These are phyloP conservation scores for Coregonus clupeaformis DNA, from an alignment of 2,113 vertebrate genomes.

Conservation along the genomic window DNA sequence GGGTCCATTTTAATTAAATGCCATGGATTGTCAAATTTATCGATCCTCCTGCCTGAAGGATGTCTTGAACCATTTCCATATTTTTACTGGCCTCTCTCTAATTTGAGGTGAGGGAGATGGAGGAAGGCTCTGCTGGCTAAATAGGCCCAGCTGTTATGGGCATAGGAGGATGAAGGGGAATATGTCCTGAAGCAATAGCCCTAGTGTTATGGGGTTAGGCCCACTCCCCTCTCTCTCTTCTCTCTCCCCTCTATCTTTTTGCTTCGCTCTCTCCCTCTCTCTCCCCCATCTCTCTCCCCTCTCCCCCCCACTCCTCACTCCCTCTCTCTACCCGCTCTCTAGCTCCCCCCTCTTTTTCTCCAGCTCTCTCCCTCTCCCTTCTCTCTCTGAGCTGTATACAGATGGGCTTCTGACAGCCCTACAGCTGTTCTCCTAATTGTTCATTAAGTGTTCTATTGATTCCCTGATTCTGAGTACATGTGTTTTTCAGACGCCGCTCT, in stretches of 20 bases:
- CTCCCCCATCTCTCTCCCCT: constrained; percentile 53
- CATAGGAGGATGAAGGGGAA: constrained; percentile 35
- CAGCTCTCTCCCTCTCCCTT: constrained; percentile 61
- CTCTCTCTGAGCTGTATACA: constrained; percentile 79
- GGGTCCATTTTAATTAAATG: constrained; percentile 94
- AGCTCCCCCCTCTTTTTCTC: constrained; percentile 54
- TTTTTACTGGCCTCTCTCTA: constrained; percentile 86
- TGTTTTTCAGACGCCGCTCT: constrained; percentile 90
- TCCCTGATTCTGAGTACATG: constrained; percentile 96
- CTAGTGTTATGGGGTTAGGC: too few species aligned
- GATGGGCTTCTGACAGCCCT: constrained; percentile 99
- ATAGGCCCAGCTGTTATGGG: constrained; percentile 74
- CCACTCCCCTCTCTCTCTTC: constrained; percentile 41
- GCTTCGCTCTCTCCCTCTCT: constrained; percentile 63
- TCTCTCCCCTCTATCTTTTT: constrained; percentile 26
- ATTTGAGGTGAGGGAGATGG: constrained; percentile 78
- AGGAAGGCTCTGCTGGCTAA: constrained; percentile 69
- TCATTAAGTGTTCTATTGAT: constrained; percentile 99
- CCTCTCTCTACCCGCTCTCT: constrained; percentile 60
- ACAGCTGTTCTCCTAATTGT: constrained; percentile 99
- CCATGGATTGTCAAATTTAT: constrained; percentile 99
- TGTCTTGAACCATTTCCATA: constrained; percentile 87
- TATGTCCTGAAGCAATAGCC: constrained; percentile 81
- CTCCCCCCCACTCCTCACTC: constrained; percentile 32
- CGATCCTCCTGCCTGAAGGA: constrained; percentile 89